phyloP scores from a whole-genome alignment of 2,888 invertebrate species.

The Oscheius myriophilus region DNA sequence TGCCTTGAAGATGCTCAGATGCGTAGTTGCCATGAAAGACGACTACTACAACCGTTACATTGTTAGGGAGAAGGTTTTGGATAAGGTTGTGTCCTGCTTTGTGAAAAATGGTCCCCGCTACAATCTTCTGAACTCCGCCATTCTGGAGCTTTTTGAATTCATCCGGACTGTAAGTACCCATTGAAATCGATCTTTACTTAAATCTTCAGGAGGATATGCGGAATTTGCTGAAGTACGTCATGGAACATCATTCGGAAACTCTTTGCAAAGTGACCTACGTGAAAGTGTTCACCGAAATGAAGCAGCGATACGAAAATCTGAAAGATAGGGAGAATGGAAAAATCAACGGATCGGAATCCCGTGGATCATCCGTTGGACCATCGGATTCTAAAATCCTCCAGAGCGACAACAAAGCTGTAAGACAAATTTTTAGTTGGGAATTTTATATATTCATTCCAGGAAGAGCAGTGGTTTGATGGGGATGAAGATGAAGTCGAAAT shows the following conservation, averaged over 20 bases:
- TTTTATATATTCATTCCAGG: constrained; percentile 32
- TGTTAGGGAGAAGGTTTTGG: constrained; percentile 88
- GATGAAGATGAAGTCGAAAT: constrained; percentile 50
- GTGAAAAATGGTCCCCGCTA: constrained; percentile 95
- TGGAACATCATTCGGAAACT: constrained; percentile 93
- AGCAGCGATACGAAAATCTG: constrained; percentile 51
- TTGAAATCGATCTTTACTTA: background rate
- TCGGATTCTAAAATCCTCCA: no score
- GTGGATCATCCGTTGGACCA: no score
- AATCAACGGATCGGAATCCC: no score
- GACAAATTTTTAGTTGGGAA: no score
- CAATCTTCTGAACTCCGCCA: constrained; percentile 97
- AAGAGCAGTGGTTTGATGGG: constrained; percentile 67
- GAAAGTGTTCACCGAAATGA: constrained; percentile 82
- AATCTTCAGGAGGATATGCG: constrained; percentile 74
- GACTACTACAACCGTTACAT: constrained; percentile 98
- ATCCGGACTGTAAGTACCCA: constrained; percentile 74
- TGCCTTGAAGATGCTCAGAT: constrained; percentile 94
- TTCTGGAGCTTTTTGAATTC: constrained; percentile 98
- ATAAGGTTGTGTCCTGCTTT: constrained; percentile 88
- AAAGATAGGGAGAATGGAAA: constrained; percentile 40
- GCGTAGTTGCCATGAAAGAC: constrained; percentile 95
- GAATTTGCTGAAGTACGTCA: constrained; percentile 81
- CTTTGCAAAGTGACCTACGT: constrained; percentile 95
- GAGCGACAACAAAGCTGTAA: no score